phyloP scores from a whole-genome alignment of 2,113 vertebrate species.

The Balaenoptera acutorostrata region DNA sequence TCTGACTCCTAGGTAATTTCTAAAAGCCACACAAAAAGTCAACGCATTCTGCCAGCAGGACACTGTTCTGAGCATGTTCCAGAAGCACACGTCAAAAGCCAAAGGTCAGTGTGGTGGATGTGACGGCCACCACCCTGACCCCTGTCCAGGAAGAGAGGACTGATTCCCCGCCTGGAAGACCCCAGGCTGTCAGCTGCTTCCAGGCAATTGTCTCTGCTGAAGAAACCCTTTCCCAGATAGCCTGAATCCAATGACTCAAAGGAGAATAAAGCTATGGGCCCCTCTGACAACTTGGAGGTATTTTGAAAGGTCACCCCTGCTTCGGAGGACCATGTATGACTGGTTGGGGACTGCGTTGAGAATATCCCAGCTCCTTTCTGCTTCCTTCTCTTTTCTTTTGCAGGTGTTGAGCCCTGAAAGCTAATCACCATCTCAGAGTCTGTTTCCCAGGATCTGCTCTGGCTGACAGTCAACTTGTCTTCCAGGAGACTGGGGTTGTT shows the following conservation, averaged over 20 bases:
- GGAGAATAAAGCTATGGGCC: not conserved
- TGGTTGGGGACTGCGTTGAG: not conserved
- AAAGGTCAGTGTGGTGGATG: not conserved
- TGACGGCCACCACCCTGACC: not conserved
- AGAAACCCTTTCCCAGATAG: not conserved
- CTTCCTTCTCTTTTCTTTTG: not conserved
- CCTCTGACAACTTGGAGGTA: rapidly evolving
- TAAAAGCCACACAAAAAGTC: not conserved
- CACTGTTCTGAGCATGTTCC: not conserved
- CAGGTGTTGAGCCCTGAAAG: not conserved
- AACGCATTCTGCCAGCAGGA: not conserved
- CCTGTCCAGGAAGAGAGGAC: not conserved
- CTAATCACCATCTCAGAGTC: not conserved
- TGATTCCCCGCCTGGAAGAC: not conserved
- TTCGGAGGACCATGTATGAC: no score
- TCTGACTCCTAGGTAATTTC: not conserved
- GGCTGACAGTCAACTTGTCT: not conserved
- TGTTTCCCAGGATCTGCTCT: not conserved
- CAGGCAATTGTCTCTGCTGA: not conserved
- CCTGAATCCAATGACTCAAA: not conserved
- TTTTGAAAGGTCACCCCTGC: not conserved
- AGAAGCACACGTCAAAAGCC: not conserved
- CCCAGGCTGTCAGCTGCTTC: not conserved
- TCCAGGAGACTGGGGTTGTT: not conserved
- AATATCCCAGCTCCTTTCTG: not conserved